Evolutionary conservation across 2,797 vertebrate genomes (phyloP).

Genomic region (Alectoris magna): DNA sequence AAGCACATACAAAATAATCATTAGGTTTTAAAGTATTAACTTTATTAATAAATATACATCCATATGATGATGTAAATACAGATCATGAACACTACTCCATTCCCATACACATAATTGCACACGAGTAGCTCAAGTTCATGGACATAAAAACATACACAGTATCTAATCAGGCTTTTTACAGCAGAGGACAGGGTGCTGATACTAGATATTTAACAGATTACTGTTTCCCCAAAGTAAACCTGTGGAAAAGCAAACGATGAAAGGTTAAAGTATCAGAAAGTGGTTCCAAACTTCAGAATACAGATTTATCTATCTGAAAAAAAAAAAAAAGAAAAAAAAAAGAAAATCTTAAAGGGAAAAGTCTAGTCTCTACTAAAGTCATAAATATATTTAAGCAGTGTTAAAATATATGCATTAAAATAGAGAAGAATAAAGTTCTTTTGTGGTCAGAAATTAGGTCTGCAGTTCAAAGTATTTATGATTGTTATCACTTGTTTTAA

Average conservation of each 20-base stretch:
- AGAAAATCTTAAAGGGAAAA: conserved; percentile 60
- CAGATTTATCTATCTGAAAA: conserved; percentile 52
- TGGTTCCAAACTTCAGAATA: conserved; percentile 74
- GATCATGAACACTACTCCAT: conserved; percentile 87
- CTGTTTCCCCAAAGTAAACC: conserved; percentile 71
- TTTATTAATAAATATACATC: conserved; percentile 89
- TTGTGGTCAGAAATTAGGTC: conserved; percentile 69
- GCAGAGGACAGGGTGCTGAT: conserved; percentile 81
- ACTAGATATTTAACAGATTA: conserved; percentile 74
- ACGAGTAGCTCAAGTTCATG: conserved; percentile 86
- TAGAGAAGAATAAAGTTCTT: conserved; percentile 70
- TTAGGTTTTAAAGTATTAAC: conserved; percentile 80
- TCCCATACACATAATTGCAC: conserved; percentile 87
- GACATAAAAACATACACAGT: conserved; percentile 85
- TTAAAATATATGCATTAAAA: conserved; percentile 77
- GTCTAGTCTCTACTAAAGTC: conserved; percentile 74
- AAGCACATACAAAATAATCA: background rate
- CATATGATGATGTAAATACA: conserved; percentile 86
- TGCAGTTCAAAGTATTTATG: conserved; percentile 52
- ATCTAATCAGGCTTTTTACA: conserved; percentile 86
- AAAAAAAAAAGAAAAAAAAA: conserved; percentile 15
- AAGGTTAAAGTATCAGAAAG: conserved; percentile 72
- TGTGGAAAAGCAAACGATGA: conserved; percentile 74
- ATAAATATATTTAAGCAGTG: conserved; percentile 74
- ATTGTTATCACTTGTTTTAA: conserved; percentile 63